phyloP scores from a whole-genome alignment of 2,888 invertebrate genomes.

The Tetramorium bicarinatum region DNA sequence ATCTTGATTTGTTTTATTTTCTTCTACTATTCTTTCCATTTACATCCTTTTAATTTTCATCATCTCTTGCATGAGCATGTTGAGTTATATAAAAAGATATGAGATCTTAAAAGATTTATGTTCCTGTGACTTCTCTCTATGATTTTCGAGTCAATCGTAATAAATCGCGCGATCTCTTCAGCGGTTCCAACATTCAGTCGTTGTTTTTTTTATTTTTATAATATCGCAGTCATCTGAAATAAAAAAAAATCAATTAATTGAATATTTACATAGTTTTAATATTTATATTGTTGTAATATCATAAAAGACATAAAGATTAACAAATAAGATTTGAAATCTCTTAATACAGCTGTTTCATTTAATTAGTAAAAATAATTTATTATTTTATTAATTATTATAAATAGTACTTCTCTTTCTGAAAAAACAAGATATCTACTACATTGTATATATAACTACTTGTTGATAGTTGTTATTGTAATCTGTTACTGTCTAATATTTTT shows the following conservation, averaged over 20 bases:
- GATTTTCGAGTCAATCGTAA: not conserved
- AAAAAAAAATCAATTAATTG: not conserved
- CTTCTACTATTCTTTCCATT: not conserved
- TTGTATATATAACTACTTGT: not conserved
- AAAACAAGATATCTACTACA: not conserved
- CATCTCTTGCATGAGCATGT: not conserved
- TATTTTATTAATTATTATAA: not conserved
- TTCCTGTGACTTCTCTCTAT: not conserved
- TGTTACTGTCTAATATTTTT: not conserved
- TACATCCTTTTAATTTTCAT: not conserved
- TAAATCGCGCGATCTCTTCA: not conserved
- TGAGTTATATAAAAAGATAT: not conserved
- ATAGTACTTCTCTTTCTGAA: not conserved
- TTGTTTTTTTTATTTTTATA: not conserved
- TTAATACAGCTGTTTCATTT: not conserved
- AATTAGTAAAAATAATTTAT: not conserved
- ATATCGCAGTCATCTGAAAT: constrained; percentile 35
- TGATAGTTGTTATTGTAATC: not conserved
- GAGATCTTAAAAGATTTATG: not conserved
- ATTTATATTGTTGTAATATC: not conserved
- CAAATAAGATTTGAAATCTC: not conserved
- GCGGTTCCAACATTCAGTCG: not conserved
- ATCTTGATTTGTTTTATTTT: not conserved
- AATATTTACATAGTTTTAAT: not conserved
- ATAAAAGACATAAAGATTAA: not conserved